Conservation (phyloP, 2,888 invertebrate genomes). For the Sesia bembeciformis region DNA sequence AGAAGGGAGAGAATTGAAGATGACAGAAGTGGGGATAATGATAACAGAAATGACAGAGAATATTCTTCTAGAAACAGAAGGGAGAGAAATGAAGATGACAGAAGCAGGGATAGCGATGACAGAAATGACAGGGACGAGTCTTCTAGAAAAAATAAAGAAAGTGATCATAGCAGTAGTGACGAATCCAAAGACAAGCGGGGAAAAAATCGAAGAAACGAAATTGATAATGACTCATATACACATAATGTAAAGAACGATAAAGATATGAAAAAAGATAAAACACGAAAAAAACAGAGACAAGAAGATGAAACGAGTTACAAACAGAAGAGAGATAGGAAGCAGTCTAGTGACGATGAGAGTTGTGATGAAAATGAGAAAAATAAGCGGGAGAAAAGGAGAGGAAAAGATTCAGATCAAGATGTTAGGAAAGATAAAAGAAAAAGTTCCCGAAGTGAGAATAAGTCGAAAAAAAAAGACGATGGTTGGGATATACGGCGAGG, state of each 20-base stretch:
- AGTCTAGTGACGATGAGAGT: background rate
- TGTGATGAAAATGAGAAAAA: background rate
- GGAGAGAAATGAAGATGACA: background rate
- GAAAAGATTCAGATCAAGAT: conserved; percentile 9
- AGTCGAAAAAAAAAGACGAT: conserved; percentile 16
- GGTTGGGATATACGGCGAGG: conserved; percentile 28
- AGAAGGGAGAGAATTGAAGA: background rate
- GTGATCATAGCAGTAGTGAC: conserved; percentile 1
- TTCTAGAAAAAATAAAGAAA: conserved; percentile 10
- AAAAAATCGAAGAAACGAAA: conserved; percentile 1
- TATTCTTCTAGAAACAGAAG: conserved; percentile 8
- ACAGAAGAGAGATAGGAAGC: conserved; percentile 1
- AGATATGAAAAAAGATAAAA: conserved; percentile 1
- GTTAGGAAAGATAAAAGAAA: conserved; percentile 9
- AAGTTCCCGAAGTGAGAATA: background rate
- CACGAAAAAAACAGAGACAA: background rate
- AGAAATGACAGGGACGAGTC: conserved; percentile 13
- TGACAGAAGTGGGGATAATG: conserved; percentile 9
- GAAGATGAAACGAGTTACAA: background rate
- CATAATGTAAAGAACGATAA: background rate
- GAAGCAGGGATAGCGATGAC: conserved; percentile 1
- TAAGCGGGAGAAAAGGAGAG: background rate
- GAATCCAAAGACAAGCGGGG: conserved; percentile 8
- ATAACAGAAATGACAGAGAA: conserved; percentile 9
- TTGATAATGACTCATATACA: background rate